Conservation (phyloP, 1,140 invertebrate species). For the Nasonia giraulti region DNA sequence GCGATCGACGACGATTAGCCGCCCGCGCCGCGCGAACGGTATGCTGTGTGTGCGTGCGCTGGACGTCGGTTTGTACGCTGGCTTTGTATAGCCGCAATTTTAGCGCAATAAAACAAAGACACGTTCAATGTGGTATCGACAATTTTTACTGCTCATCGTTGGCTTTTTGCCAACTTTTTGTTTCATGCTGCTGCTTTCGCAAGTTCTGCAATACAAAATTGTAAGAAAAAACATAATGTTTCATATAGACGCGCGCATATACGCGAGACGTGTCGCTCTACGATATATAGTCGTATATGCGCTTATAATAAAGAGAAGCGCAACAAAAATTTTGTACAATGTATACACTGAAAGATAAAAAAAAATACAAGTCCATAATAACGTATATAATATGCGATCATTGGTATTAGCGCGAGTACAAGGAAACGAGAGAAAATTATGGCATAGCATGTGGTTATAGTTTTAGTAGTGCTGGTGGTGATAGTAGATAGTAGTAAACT, state of each 20-base stretch:
- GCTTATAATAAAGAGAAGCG: slow-evolving; percentile 22
- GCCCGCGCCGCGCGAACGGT: neutral
- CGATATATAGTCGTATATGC: neutral
- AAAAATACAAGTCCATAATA: slow-evolving; percentile 46
- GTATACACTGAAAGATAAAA: slow-evolving; percentile 32
- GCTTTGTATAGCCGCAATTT: slow-evolving; percentile 26
- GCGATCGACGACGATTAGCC: neutral
- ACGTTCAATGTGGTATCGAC: slow-evolving; percentile 35
- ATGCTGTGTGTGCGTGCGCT: neutral
- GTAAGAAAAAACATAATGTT: slow-evolving; percentile 27
- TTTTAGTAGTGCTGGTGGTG: neutral
- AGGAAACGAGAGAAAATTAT: slow-evolving; percentile 40
- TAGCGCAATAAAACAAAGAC: slow-evolving; percentile 32
- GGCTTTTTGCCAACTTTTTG: neutral
- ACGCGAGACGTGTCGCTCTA: neutral
- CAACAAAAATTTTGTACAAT: slow-evolving; percentile 40
- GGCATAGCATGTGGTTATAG: neutral
- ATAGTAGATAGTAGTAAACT: slow-evolving; percentile 4
- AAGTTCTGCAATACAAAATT: slow-evolving; percentile 43
- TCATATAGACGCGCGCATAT: neutral
- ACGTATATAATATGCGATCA: slow-evolving; percentile 20
- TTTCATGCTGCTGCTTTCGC: neutral
- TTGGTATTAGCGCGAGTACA: neutral
- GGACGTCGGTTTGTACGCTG: neutral
- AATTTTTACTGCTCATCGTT: slow-evolving; percentile 26